Evolutionary conservation across 2,797 vertebrate species (phyloP), one percentile per base, ranked within the genome.

Genomic region (Acanthornis magna): DNA sequence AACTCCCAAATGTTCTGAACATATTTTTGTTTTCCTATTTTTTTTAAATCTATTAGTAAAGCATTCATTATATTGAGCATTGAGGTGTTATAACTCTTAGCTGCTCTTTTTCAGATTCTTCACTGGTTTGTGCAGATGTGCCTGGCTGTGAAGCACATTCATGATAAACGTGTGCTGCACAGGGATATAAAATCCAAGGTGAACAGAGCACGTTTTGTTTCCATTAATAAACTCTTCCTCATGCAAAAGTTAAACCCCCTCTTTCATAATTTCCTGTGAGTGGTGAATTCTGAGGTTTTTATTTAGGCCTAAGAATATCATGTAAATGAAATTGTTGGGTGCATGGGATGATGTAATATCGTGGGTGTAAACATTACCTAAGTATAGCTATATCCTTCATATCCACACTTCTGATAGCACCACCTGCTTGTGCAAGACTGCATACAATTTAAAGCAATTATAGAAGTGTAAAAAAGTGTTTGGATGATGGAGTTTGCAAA

Each of bases 131-230:
- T 98, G 88, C 98, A 99, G 85, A 98, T 99, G 96, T 99, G 99
- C 95, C 96, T 98, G 50, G 98, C 98, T 55, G 96, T 99, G 68
- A 98, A 98, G 74, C 97, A 99, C 73, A 98, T 99, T 97, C 99
- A 99, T 7, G 98, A 98, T 78, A 98, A 98, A 85, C 96, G 96
- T 63, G 98, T 99, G 53, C 96, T 99, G 75, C 99, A 99, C 97
- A 98, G 99, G 96, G 99, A 99, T 95, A 98, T 99, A 91, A 99
- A 99, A 93, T 98, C 99, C 60, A 99, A 99, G 98, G 99, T 99
- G 95, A 97, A 50, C 75, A n/a, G 19, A 81, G 47, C 58, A 63
- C 25, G 22, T 84, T 91, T 91, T 73, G 7, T 85, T 78, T 51
- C 36, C 36, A 10, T 75, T 76, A 73, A 32, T 62, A 47, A 79